Percentiles rank a stretch among this genome's conserved stretches.
Evolutionary conservation across 2,113 vertebrate species (phyloP).

Genomic region (Gnathonemus longibarbis): DNA sequence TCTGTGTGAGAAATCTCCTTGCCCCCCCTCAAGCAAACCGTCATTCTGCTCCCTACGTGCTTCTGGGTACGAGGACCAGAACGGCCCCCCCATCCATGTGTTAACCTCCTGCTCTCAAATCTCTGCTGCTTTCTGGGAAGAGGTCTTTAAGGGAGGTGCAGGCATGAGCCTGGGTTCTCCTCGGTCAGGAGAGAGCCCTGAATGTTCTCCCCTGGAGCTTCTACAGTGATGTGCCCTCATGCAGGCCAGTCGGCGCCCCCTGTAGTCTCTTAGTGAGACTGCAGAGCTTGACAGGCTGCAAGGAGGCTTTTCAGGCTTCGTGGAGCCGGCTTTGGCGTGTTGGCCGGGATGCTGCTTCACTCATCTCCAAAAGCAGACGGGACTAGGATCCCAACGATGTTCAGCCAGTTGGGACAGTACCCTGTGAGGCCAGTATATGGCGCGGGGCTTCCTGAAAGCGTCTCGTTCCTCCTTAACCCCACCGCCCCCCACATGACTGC

Average conservation of each 20-base stretch:
- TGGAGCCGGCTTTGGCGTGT: neutral
- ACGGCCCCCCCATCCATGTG: neutral
- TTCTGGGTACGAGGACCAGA: neutral
- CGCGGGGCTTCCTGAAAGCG: neutral
- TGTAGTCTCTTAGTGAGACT: neutral
- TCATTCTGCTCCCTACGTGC: neutral
- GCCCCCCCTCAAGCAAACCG: neutral
- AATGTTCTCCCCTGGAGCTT: neutral
- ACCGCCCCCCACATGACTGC: neutral
- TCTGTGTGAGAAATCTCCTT: neutral
- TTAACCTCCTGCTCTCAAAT: neutral
- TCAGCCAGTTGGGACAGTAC: neutral
- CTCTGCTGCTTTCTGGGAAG: neutral
- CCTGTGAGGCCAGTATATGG: neutral
- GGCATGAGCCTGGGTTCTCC: too few relatives aligned
- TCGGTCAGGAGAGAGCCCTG: neutral
- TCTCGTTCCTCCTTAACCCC: neutral
- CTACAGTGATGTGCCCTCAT: neutral
- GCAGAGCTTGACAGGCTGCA: neutral
- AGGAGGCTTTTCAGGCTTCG: neutral
- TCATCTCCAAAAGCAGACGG: neutral
- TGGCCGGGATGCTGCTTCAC: neutral
- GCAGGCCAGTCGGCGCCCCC: neutral
- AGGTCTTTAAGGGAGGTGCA: neutral
- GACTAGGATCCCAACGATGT: neutral